Evolutionary conservation across 2,888 invertebrate species (phyloP), one percentile per base, ranked within the genome.

Genomic region (Thyatira batis): DNA sequence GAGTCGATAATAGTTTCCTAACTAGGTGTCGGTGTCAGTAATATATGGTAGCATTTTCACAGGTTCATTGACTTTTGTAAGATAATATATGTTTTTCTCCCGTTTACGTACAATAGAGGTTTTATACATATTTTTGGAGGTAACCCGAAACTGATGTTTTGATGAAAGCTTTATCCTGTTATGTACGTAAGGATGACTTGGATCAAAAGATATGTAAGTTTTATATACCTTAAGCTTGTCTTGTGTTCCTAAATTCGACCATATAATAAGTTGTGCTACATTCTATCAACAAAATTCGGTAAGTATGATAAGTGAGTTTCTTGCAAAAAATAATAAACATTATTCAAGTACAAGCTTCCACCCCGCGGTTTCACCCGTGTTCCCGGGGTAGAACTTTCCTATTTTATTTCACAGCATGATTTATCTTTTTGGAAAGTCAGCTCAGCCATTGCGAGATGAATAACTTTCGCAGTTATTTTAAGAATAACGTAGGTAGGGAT

Each of bases 81-180:
- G 67, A 73, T 68, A 70, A 73, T 67, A 61, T 60, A 54, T 67
- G 67, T 69, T 71, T 68, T 70, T 67, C 61, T 48, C 27, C 39
- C 17, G 33, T 33, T 17, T 39, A 20, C 20, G 27, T 20, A 48
- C 27, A 48, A 46, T 27, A 27, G 17, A 28, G 10, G 10, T 27
- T 28, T 20, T 39, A 39, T 17, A 17, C 39, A 1, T 13, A 17
- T 17, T 27, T 27, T 21, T 21, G 48, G 23, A 10, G 20, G 57
- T 49, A 52, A 54, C 46, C 1, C 33, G 57, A 58, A 46, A 52
- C 25, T 21, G 48, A 20, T 54, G 52, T 58, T 52, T 57, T 54
- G 44, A 25, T 46, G 20, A 49, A 20, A 45, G 10, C 21, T 43
- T 23, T 49, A 33, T 52, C 13, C 23, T 13, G 21, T 45, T 27